phyloP scores from a whole-genome alignment of 2,797 vertebrate genomes.

The Gallinago nigripennis region DNA sequence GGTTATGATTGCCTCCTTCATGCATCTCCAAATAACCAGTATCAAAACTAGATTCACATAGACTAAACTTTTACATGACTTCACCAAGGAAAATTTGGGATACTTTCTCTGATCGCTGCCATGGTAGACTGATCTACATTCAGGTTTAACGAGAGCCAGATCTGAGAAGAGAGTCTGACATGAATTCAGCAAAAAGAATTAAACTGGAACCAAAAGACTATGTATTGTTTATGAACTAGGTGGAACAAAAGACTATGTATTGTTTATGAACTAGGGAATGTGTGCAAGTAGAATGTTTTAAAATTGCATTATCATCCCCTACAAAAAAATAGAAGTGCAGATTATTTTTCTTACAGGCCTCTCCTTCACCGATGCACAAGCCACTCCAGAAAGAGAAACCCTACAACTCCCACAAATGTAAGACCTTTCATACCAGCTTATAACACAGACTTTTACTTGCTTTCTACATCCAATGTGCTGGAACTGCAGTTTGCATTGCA shows the following conservation, averaged over 20 bases:
- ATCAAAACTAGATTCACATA: background rate
- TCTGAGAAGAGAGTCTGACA: background rate
- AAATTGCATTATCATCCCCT: background rate
- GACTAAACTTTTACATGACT: background rate
- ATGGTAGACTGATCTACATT: background rate
- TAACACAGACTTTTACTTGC: background rate
- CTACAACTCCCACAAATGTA: background rate
- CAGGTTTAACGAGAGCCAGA: background rate
- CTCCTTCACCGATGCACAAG: background rate
- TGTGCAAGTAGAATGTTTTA: background rate
- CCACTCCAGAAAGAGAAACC: background rate
- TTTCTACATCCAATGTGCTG: background rate
- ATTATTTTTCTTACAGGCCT: background rate
- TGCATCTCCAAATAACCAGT: background rate
- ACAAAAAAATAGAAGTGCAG: background rate
- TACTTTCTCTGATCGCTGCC: background rate
- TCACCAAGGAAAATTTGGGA: background rate
- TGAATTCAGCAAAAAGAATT: background rate
- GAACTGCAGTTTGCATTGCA: background rate
- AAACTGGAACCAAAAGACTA: background rate
- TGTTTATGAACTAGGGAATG: background rate
- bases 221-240: background rate
- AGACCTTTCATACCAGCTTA: background rate
- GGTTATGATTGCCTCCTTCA: background rate
- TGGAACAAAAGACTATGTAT: background rate